Conservation (phyloP, 2,113 vertebrate species). For the Varanus komodoensis region DNA sequence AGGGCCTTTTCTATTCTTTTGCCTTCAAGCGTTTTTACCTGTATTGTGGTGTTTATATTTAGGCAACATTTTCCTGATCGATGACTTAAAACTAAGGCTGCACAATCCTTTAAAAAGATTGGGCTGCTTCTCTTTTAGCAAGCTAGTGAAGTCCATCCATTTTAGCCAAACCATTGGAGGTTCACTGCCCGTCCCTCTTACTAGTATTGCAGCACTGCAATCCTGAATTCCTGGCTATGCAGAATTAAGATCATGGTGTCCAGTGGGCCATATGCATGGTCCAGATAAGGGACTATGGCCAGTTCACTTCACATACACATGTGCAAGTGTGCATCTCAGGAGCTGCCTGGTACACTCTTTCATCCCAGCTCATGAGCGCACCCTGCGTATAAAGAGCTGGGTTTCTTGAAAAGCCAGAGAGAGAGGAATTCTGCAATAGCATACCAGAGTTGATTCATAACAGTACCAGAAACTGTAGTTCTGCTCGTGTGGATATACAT, state of each 20-base stretch:
- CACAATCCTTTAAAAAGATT: not conserved
- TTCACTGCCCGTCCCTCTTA: not conserved
- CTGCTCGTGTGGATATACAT: not conserved
- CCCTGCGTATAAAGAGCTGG: not conserved
- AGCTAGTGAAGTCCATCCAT: not conserved
- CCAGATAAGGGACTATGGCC: too few relatives aligned
- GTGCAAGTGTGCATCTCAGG: not conserved
- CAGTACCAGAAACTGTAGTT: not conserved
- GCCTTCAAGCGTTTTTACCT: conserved; percentile 8
- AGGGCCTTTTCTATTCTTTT: not conserved
- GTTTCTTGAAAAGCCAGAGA: not conserved
- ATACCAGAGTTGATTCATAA: not conserved
- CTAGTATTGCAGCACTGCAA: not conserved
- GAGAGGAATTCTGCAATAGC: not conserved
- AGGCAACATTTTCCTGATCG: too few relatives aligned
- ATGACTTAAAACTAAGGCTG: not conserved
- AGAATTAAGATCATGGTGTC: not conserved
- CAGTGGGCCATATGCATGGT: too few relatives aligned
- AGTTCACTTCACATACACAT: not conserved
- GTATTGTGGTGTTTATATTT: not conserved
- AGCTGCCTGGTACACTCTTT: too few relatives aligned
- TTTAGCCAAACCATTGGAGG: not conserved
- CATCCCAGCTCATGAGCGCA: too few relatives aligned
- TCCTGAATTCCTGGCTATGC: too few relatives aligned
- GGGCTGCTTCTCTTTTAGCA: not conserved